These are phyloP conservation scores for Eumeta japonica DNA, from an alignment of 1,140 invertebrate genomes.

Conservation along the genomic window DNA sequence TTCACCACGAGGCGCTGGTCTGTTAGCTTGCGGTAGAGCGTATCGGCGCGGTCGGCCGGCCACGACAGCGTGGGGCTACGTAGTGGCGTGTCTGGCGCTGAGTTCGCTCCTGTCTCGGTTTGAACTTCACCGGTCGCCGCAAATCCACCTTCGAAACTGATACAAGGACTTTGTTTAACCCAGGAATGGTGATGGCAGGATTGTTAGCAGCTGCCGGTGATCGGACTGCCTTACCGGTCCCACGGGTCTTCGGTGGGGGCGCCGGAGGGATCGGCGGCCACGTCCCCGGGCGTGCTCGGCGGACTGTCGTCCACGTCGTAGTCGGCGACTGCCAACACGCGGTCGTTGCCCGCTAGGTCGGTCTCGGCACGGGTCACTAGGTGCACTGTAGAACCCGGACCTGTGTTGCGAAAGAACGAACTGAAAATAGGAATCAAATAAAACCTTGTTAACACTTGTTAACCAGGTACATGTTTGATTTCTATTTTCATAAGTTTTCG, in stretches of 20 bases:
- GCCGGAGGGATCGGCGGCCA: no score
- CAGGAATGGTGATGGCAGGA: no score
- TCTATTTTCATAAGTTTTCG: not conserved
- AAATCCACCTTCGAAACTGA: conserved; percentile 48
- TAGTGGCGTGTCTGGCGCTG: conserved; percentile 2
- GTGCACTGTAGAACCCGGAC: conserved; percentile 60
- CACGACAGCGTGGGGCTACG: conserved; percentile 25
- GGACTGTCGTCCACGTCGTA: conserved; percentile 61
- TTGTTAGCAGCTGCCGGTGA: no score
- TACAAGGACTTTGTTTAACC: no score
- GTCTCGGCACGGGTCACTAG: conserved; percentile 53
- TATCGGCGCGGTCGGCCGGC: conserved; percentile 20
- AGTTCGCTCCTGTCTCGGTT: conserved; percentile 9
- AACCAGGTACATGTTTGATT: not conserved
- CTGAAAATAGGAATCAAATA: not conserved
- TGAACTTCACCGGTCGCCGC: no score
- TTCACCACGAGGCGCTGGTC: conserved; percentile 64
- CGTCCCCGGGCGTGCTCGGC: conserved; percentile 62
- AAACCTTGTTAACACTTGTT: not conserved
- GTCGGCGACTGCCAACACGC: conserved; percentile 54
- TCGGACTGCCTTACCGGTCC: no score
- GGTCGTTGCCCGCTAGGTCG: conserved; percentile 51
- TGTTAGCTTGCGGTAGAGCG: conserved; percentile 28
- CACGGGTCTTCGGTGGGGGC: no score
- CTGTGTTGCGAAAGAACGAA: conserved; percentile 20